These are phyloP conservation scores for Tamias sibiricus DNA, from an alignment of 2,113 vertebrate species.

Conservation along the genomic window DNA sequence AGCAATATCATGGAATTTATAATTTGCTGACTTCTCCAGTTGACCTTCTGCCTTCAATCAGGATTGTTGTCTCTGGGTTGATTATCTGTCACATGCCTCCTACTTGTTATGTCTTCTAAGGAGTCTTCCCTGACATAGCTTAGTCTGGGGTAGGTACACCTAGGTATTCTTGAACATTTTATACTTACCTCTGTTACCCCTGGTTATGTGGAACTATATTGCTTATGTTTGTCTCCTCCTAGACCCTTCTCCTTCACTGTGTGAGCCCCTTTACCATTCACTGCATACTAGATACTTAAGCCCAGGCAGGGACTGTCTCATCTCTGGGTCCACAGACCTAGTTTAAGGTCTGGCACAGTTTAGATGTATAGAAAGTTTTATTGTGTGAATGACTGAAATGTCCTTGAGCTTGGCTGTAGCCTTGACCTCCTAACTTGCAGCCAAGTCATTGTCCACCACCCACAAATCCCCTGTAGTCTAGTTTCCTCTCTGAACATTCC, in stretches of 20 bases:
- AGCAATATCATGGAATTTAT: background rate
- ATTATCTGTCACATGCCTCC: background rate
- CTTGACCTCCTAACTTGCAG: background rate
- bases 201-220: background rate
- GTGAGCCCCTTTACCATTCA: background rate
- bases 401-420: background rate
- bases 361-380: background rate
- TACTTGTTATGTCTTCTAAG: background rate
- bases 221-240: background rate
- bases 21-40: background rate
- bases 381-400: background rate
- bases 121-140: background rate
- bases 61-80: background rate
- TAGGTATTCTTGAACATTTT: background rate
- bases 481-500: background rate
- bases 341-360: background rate
- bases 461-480: background rate
- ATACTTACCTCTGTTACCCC: background rate
- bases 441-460: background rate
- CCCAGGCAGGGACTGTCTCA: background rate
- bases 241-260: too few relatives aligned
- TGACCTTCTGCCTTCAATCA: background rate
- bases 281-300: background rate
- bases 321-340: background rate
- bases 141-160: background rate